Evolutionary conservation across 2,797 vertebrate genomes (phyloP).

Genomic region (Protonibea diacanthus): DNA sequence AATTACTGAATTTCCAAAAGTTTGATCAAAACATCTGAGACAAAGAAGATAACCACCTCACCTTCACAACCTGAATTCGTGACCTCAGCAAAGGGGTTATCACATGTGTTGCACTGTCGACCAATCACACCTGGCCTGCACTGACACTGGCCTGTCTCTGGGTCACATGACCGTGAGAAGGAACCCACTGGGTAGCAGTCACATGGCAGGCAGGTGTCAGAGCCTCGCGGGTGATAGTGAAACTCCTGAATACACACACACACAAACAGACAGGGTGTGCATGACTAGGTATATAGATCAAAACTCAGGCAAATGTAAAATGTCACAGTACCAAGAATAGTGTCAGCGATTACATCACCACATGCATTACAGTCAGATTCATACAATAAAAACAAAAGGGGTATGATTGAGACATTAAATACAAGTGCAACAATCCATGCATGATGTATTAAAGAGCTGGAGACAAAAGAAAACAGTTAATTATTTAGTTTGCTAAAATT

Average conservation of each 20-base stretch:
- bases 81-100: slow-evolving; percentile 98
- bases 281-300: slow-evolving; percentile 11
- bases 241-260: slow-evolving; percentile 88
- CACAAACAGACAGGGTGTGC: not conserved
- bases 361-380: not conserved
- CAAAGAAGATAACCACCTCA: slow-evolving; percentile 73
- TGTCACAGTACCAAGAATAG: slow-evolving; percentile 20
- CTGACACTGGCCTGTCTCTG: slow-evolving; percentile 92
- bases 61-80: slow-evolving; percentile 94
- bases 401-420: slow-evolving; percentile 8
- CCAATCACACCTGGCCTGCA: slow-evolving; percentile 96
- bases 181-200: slow-evolving; percentile 98
- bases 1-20: not conserved
- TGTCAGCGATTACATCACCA: slow-evolving; percentile 25
- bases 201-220: slow-evolving; percentile 93
- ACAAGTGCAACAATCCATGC: not conserved
- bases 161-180: slow-evolving; percentile 93
- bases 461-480: not conserved
- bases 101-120: slow-evolving; percentile 95
- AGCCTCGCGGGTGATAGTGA: slow-evolving; percentile 90
- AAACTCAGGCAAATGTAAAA: slow-evolving; percentile 1
- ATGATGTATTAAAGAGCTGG: not conserved
- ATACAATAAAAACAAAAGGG: not conserved
- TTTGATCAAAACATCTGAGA: slow-evolving; percentile 2
- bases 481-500: not conserved